phyloP scores from a whole-genome alignment of 2,797 vertebrate genomes.

The Botia kubotai region DNA sequence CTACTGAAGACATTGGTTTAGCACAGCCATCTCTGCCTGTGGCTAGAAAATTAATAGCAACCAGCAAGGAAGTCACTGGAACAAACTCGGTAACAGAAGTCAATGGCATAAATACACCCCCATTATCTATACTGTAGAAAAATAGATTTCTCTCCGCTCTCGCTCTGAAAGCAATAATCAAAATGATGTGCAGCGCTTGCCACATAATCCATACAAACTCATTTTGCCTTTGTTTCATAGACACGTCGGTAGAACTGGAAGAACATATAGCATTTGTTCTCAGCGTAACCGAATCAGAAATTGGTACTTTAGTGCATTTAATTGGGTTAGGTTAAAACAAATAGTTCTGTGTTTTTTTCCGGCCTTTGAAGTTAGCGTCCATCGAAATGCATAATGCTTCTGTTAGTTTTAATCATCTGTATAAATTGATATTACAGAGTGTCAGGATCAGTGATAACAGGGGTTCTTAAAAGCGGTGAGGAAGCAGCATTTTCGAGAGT shows the following conservation, averaged over 20 bases:
- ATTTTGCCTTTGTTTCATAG: conserved; percentile 27
- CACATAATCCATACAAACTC: conserved; percentile 57
- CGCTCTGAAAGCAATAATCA: conserved; percentile 52
- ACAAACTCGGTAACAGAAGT: conserved; percentile 55
- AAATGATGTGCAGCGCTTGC: conserved; percentile 54
- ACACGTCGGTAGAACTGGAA: conserved; percentile 29
- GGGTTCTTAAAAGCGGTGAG: conserved; percentile 12
- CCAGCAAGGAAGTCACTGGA: not conserved
- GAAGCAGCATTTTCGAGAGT: conserved; percentile 27
- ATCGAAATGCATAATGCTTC: conserved; percentile 28
- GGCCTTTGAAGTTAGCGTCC: not conserved
- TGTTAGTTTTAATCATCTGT: conserved; percentile 15
- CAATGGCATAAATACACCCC: conserved; percentile 51
- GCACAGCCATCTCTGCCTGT: conserved; percentile 23
- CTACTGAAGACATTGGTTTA: not conserved
- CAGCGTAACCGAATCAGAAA: not conserved
- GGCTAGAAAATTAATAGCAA: conserved; percentile 35
- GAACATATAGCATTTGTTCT: conserved; percentile 1
- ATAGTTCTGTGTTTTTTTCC: not conserved
- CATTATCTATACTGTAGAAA: conserved; percentile 50
- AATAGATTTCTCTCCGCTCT: conserved; percentile 58
- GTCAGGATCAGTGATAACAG: conserved; percentile 29
- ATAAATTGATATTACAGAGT: conserved; percentile 25
- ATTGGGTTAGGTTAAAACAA: conserved; percentile 26
- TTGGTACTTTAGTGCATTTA: conserved; percentile 41